phyloP scores from a whole-genome alignment of 2,888 invertebrate genomes.

The Hoplodrina ambigua region DNA sequence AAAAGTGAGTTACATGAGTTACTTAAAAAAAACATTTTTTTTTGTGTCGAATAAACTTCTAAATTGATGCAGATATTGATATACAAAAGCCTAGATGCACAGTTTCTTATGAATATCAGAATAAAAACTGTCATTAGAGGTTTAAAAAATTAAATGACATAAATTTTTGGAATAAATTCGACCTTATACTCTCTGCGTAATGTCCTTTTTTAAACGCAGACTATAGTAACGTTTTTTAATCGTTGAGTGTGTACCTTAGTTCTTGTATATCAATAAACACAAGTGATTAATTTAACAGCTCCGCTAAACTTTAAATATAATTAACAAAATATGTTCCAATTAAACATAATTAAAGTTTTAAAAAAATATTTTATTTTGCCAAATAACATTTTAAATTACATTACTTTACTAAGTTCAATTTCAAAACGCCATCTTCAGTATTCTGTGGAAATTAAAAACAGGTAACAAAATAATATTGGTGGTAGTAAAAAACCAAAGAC shows the following conservation, averaged over 20 bases:
- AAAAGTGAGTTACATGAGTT: too few relatives aligned
- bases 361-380: neutral
- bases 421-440: neutral
- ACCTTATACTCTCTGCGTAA: too few relatives aligned
- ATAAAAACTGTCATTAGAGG: too few relatives aligned
- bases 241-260: too few relatives aligned
- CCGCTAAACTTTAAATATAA: neutral
- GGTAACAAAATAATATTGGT: conserved; percentile 20
- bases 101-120: too few relatives aligned
- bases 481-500: neutral
- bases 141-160: too few relatives aligned
- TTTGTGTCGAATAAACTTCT: too few relatives aligned
- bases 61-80: too few relatives aligned
- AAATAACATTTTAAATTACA: neutral
- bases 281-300: neutral
- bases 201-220: too few relatives aligned
- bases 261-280: neutral
- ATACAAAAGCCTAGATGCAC: too few relatives aligned
- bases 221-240: too few relatives aligned
- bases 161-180: too few relatives aligned
- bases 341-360: neutral
- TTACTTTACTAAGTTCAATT: neutral
- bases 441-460: conserved; percentile 1
- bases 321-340: neutral
- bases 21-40: neutral